These are phyloP conservation scores for Lordiphosa stackelbergi DNA, from an alignment of 1,140 invertebrate species.

Conservation along the genomic window DNA sequence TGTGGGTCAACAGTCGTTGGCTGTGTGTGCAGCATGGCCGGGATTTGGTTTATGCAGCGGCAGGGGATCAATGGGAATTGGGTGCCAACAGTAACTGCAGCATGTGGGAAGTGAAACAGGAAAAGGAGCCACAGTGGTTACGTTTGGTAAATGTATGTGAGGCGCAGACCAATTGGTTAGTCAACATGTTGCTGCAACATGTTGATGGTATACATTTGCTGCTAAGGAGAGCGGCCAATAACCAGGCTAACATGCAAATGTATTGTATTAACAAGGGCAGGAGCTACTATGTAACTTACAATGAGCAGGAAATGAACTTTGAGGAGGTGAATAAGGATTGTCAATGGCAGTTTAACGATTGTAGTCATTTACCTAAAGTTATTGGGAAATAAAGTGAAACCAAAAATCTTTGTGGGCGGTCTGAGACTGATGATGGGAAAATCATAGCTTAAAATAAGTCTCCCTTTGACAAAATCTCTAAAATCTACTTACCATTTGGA, in stretches of 20 bases:
- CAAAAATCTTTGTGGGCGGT: too few species aligned
- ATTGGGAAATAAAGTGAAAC: slow-evolving; percentile 1
- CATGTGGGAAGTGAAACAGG: slow-evolving; percentile 31
- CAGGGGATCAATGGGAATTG: slow-evolving; percentile 19
- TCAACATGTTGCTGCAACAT: slow-evolving; percentile 19
- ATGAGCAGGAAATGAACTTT: background rate
- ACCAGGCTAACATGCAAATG: background rate
- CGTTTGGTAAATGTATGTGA: slow-evolving; percentile 40
- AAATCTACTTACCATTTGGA: slow-evolving; percentile 17
- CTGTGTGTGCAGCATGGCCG: slow-evolving; percentile 39
- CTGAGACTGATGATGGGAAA: too few species aligned
- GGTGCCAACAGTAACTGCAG: slow-evolving; percentile 45
- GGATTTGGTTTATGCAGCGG: slow-evolving; percentile 26
- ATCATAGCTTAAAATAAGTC: too few species aligned
- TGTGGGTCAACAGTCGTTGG: slow-evolving; percentile 20
- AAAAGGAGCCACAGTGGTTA: background rate
- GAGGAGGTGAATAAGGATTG: slow-evolving; percentile 4
- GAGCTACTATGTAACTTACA: background rate
- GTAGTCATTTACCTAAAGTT: slow-evolving; percentile 21
- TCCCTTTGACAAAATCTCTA: too few species aligned
- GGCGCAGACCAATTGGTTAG: slow-evolving; percentile 14
- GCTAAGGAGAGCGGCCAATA: background rate
- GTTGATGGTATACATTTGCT: background rate
- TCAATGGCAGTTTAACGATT: slow-evolving; percentile 44
- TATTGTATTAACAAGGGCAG: slow-evolving; percentile 19